A percentile compares a stretch with the other conserved stretches of the same genome.
These are phyloP conservation scores for Eretmocerus hayati DNA, from an alignment of 2,888 invertebrate genomes.

Conservation along the genomic window DNA sequence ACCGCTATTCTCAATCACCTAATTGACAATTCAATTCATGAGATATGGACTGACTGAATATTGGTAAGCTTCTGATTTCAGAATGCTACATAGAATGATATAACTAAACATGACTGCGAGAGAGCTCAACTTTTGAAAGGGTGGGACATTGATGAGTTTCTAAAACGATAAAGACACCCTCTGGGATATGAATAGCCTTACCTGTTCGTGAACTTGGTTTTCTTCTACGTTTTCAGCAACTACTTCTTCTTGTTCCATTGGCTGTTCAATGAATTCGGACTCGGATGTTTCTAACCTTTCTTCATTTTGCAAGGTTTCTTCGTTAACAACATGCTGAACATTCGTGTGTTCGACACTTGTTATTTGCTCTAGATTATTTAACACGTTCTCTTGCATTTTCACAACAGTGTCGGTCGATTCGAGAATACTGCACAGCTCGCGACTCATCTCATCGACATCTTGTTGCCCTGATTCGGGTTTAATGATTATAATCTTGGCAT, in stretches of 20 bases:
- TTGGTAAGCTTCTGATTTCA: no score
- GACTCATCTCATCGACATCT: slow-evolving; percentile 42
- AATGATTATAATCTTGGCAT: slow-evolving; percentile 38
- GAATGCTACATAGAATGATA: no score
- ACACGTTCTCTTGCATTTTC: slow-evolving; percentile 41
- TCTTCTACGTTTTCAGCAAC: slow-evolving; percentile 11
- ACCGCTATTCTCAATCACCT: no score
- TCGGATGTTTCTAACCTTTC: slow-evolving; percentile 10
- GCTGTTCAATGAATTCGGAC: slow-evolving; percentile 17
- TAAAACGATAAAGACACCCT: no score
- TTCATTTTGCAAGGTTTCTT: slow-evolving; percentile 13
- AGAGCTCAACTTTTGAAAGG: no score
- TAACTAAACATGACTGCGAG: no score
- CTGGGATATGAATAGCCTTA: no score
- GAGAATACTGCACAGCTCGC: slow-evolving; percentile 40
- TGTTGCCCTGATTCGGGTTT: slow-evolving; percentile 32
- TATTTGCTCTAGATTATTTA: slow-evolving; percentile 38
- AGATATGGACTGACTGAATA: no score
- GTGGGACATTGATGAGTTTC: no score
- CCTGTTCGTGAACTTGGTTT: slow-evolving; percentile 22
- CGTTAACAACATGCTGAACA: slow-evolving; percentile 23
- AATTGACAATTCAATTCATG: no score
- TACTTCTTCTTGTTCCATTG: slow-evolving; percentile 24
- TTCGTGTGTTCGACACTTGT: slow-evolving; percentile 26
- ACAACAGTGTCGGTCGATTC: slow-evolving; percentile 40